Evolutionary conservation across 1,140 invertebrate genomes (phyloP), one percentile per base, ranked within the genome.

Genomic region (Drosophila truncata): DNA sequence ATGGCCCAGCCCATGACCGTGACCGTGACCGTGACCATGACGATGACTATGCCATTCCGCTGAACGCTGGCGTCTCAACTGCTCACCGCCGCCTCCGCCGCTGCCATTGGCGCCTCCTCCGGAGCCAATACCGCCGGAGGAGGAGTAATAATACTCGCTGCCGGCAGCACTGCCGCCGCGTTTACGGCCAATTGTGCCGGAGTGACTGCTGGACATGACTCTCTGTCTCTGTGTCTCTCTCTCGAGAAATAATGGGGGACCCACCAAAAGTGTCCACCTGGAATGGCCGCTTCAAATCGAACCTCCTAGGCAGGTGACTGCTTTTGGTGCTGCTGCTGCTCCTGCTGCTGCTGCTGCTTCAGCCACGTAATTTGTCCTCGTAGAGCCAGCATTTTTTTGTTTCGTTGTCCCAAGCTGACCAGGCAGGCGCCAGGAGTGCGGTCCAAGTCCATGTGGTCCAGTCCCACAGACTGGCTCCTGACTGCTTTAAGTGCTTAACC

Each of bases 1-100:
- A 75, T 94, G 57, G 37, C 72, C 47, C 14, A 67, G 66, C 2
- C 66, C 74, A 23, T 64, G 74, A 5, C 72, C 71, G 20, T 61
- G 50, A 9, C 73, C 71, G 74, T 94, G 94, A 31, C 93, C 93
- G 13, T 35, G 35, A 37, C 44, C 44, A 76, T 94, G 93, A 67
- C 94, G 93, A 62, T 87, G 84, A 83, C 94, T 94, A 66, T 94
- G 93, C 95, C 95, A 95, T 91, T 95, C 95, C 46, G 95, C 93
- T 70, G 94, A 95, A 42, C 94, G 93, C 82, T 95, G 94, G 44
- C 95, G 93, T 62, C 94, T 93, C 93, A 95, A 76, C 55, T 92
- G 85, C 35, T 92, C 78, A 11, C 79, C 82, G 0, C 29, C 50
- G 6, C 6, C 27, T 31, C 29, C 13, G 2, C 59, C 31, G n/a